phyloP scores from a whole-genome alignment of 1,140 invertebrate genomes.

The Papilio xuthus region DNA sequence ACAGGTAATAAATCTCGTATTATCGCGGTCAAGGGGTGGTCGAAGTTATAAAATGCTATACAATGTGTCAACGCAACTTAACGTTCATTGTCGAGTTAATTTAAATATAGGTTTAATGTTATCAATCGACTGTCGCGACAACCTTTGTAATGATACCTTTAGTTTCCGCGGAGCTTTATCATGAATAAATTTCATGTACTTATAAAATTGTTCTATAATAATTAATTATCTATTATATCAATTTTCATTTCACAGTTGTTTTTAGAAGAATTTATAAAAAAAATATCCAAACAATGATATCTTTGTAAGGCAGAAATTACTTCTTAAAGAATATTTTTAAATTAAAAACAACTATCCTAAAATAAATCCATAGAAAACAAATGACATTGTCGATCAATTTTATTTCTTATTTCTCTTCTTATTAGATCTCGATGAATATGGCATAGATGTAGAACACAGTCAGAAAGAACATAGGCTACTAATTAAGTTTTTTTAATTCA shows the following conservation, averaged over 20 bases:
- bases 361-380: too few species aligned
- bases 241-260: not conserved
- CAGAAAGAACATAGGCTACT: too few species aligned
- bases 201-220: slow-evolving; percentile 5
- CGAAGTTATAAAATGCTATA: not conserved
- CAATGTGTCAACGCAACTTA: slow-evolving; percentile 2
- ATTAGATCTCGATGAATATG: too few species aligned
- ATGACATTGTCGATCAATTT: too few species aligned
- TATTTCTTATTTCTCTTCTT: too few species aligned
- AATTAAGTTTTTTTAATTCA: too few species aligned
- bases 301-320: too few species aligned
- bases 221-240: not conserved
- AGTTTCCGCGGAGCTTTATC: not conserved
- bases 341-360: too few species aligned
- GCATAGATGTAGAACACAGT: too few species aligned
- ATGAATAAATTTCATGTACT: not conserved
- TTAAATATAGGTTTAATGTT: not conserved
- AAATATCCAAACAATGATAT: too few species aligned
- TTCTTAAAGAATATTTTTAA: too few species aligned
- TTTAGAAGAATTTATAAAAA: not conserved
- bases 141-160: slow-evolving; percentile 7
- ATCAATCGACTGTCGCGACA: not conserved
- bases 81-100: not conserved
- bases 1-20: slow-evolving; percentile 7
- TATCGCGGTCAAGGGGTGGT: slow-evolving; percentile 20